phyloP scores from a whole-genome alignment of 2,888 invertebrate species.

The Peribatodes rhomboidaria region DNA sequence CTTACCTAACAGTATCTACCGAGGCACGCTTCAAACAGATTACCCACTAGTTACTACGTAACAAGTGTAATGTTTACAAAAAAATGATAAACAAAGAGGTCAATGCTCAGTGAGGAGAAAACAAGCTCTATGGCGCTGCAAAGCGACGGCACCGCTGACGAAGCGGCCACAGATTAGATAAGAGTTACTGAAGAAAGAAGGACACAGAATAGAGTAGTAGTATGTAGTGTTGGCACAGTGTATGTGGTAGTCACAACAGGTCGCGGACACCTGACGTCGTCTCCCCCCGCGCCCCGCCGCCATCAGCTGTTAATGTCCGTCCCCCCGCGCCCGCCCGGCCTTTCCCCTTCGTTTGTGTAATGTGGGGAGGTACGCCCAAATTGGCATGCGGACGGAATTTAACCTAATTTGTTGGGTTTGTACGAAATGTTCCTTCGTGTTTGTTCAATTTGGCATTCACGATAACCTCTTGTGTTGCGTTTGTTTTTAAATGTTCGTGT shows the following conservation, averaged over 20 bases:
- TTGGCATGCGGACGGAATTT: slow-evolving; percentile 54
- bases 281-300: slow-evolving; percentile 63
- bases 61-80: slow-evolving; percentile 64
- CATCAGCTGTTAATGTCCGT: slow-evolving; percentile 85
- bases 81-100: slow-evolving; percentile 82
- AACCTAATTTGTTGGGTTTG: slow-evolving; percentile 39
- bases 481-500: slow-evolving; percentile 2
- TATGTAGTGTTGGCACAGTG: slow-evolving; percentile 20
- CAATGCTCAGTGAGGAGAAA: slow-evolving; percentile 70
- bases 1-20: slow-evolving; percentile 29
- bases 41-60: slow-evolving; percentile 29
- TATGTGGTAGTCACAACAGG: slow-evolving; percentile 50
- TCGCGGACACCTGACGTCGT: slow-evolving; percentile 84
- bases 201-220: slow-evolving; percentile 8
- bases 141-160: slow-evolving; percentile 65
- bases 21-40: slow-evolving; percentile 11
- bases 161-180: slow-evolving; percentile 27
- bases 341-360: slow-evolving; percentile 87
- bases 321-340: slow-evolving; percentile 71
- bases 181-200: slow-evolving; percentile 7
- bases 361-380: slow-evolving; percentile 76
- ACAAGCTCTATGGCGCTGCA: slow-evolving; percentile 73
- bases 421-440: slow-evolving; percentile 34
- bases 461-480: slow-evolving; percentile 14
- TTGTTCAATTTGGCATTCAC: slow-evolving; percentile 29